Conservation (phyloP, 2,797 vertebrate species). For the Galagoides demidoff region DNA sequence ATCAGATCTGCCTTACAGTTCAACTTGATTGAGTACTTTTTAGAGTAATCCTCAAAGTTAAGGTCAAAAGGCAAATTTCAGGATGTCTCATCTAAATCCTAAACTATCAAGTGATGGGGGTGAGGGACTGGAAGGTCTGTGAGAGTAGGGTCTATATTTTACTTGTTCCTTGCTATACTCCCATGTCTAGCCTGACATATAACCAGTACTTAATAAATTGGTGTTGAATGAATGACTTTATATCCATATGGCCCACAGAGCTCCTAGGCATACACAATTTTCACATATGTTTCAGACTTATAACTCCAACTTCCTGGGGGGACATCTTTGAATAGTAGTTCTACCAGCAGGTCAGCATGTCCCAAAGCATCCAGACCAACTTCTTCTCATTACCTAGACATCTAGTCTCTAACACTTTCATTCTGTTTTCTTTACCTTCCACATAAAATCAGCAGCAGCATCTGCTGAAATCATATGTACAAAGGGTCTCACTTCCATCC, state of each 20-base stretch:
- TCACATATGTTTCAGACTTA: background rate
- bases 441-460: background rate
- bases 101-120: background rate
- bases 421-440: background rate
- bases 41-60: background rate
- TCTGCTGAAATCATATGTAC: background rate
- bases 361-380: background rate
- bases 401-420: background rate
- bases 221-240: background rate
- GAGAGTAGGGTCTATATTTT: background rate
- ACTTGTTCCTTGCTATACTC: background rate
- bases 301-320: background rate
- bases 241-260: background rate
- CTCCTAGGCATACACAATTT: background rate
- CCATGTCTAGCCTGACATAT: background rate
- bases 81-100: background rate
- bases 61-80: background rate
- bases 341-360: background rate
- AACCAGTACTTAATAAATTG: background rate
- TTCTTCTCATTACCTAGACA: background rate
- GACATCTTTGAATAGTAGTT: background rate
- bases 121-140: background rate
- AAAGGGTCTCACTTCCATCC: background rate
- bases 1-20: background rate
- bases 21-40: constrained; percentile 1